Evolutionary conservation across 2,113 vertebrate species (phyloP), one percentile per base, ranked within the genome.

Genomic region (Cepphus grylle): DNA sequence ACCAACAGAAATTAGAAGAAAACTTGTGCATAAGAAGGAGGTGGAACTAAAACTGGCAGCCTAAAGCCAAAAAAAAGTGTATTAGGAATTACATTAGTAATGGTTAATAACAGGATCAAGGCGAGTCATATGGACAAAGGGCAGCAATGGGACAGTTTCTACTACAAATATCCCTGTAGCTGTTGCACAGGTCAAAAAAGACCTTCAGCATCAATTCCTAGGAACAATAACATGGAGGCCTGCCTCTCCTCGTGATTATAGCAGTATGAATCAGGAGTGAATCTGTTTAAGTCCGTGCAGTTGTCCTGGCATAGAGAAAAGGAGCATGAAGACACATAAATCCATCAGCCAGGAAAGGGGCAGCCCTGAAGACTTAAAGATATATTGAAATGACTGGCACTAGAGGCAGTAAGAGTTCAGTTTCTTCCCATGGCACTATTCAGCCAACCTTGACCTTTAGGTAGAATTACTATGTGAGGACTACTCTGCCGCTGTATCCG

Each of bases 401-500:
- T 45, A 69, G 38, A 27, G 30, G 25, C 62, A 81, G 13, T 25
- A 76, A 53, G 77, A 79, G 8, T 59, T 23, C 14, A 52, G 26
- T 71, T 91, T 36, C 25, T 91, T 86, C 74, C 67, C 45, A 70
- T 19, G 86, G n/a, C 38, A 20, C 38, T 91, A 2, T 66, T 74
- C 23, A 76, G 12, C 30, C 78, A 49, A 72, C 40, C 30, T 74
- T 72, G 52, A 63, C 30, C 27, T 91, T 85, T 20, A 88, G 19
- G 9, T 40, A 73, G 45, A 81, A 50, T 65, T 43, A 25, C 13
- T 42, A 1, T 40, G 19, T 66, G 53, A 80, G n/a, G 34, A 27
- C 29, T 52, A 13, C 40, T 76, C 74, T 67, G 30, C 9, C 11
- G 42, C 21, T 1, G 0, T 71, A 56, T 25, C 34, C 4, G 0